Conservation (phyloP, 2,113 vertebrate genomes). For the Solea solea region DNA sequence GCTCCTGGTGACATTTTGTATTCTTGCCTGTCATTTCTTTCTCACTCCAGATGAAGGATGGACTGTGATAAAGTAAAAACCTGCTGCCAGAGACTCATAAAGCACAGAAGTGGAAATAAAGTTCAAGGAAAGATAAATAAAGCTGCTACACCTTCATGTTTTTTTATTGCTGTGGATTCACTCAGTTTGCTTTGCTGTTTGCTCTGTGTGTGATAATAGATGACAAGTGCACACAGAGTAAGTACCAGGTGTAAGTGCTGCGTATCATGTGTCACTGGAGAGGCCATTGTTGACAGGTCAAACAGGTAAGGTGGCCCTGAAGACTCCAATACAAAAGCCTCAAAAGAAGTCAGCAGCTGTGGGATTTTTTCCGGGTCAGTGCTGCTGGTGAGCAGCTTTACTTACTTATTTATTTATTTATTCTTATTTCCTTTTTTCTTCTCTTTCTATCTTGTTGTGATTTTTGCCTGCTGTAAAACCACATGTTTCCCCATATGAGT, state of each 20-base stretch:
- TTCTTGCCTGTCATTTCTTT: not conserved
- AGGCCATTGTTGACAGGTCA: not conserved
- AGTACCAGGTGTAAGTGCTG: too few relatives aligned
- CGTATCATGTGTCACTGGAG: not conserved
- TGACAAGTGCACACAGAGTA: not conserved
- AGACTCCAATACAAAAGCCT: too few relatives aligned
- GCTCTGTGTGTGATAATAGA: not conserved
- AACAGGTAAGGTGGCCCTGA: too few relatives aligned
- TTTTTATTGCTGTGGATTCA: not conserved
- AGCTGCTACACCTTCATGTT: not conserved
- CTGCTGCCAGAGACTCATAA: not conserved
- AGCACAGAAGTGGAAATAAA: not conserved
- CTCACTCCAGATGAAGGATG: not conserved
- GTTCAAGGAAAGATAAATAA: constrained; percentile 8
- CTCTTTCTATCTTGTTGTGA: too few relatives aligned
- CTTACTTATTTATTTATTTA: too few relatives aligned
- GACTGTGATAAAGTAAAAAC: not conserved
- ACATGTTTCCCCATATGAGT: too few relatives aligned
- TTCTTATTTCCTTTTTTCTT: too few relatives aligned
- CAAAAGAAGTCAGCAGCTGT: too few relatives aligned
- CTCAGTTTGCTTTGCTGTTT: not conserved
- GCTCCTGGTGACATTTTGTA: not conserved
- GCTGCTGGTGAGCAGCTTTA: too few relatives aligned
- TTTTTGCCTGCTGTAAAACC: too few relatives aligned
- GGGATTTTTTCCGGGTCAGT: too few relatives aligned